Percentiles rank a stretch among this genome's conserved stretches.
Conservation (phyloP, 2,797 vertebrate species). For the Sebastolobus alascanus region DNA sequence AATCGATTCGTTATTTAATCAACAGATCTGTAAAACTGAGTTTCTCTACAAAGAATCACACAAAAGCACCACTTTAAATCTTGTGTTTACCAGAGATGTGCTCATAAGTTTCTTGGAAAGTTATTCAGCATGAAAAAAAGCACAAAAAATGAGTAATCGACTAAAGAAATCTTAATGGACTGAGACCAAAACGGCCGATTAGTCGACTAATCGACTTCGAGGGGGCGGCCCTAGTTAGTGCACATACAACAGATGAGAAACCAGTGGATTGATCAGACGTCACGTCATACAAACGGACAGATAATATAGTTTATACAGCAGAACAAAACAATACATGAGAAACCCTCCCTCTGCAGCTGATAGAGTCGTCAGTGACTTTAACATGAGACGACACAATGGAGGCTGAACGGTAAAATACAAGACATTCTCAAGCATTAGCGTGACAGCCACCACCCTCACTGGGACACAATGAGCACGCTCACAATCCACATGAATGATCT, state of each 20-base stretch:
- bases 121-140: background rate
- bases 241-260: background rate
- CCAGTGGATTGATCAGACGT: slow-evolving; percentile 8
- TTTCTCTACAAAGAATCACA: no score
- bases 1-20: no score
- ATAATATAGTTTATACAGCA: slow-evolving; percentile 42
- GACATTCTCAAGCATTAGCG: slow-evolving; percentile 55
- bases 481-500: slow-evolving; percentile 57
- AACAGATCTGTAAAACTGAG: no score
- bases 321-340: slow-evolving; percentile 59
- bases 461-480: slow-evolving; percentile 57
- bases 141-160: background rate
- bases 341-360: slow-evolving; percentile 32
- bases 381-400: slow-evolving; percentile 24
- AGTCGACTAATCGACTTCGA: no score
- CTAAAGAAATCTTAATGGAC: background rate
- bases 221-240: background rate
- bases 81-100: no score
- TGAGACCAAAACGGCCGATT: background rate
- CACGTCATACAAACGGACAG: slow-evolving; percentile 8
- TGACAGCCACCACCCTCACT: slow-evolving; percentile 59
- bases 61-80: no score
- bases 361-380: background rate
- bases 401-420: slow-evolving; percentile 41
- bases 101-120: background rate